Percentiles rank a stretch among this genome's conserved stretches.
phyloP scores from a whole-genome alignment of 2,797 vertebrate genomes.

The Argyrosomus regius region DNA sequence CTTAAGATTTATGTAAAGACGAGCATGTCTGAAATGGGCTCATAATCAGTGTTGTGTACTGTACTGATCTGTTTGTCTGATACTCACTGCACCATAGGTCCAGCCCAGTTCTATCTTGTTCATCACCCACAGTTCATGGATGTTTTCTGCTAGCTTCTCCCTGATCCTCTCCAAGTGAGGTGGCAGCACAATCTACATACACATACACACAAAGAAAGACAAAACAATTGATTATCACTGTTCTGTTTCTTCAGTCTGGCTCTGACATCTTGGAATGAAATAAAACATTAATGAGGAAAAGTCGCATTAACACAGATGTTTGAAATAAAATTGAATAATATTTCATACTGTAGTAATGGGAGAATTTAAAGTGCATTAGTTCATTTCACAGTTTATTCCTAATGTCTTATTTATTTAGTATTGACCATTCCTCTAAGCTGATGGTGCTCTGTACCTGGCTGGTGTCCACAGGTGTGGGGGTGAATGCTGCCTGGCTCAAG shows the following conservation, averaged over 20 bases:
- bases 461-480: slow-evolving; percentile 94
- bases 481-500: slow-evolving; percentile 94
- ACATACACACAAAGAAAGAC: not conserved
- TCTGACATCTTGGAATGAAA: not conserved
- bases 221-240: not conserved
- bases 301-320: not conserved
- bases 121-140: slow-evolving; percentile 98
- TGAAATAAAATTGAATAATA: not conserved
- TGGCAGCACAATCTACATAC: slow-evolving; percentile 90
- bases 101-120: slow-evolving; percentile 98
- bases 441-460: slow-evolving; percentile 87
- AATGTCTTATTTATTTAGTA: not conserved
- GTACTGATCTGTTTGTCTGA: not conserved
- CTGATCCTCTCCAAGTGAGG: slow-evolving; percentile 94
- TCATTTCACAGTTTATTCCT: not conserved
- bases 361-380: not conserved
- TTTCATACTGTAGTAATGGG: not conserved
- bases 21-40: not conserved
- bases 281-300: not conserved
- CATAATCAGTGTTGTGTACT: not conserved
- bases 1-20: not conserved
- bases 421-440: not conserved
- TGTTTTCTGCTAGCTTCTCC: slow-evolving; percentile 97
- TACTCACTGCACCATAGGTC: slow-evolving; percentile 92
- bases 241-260: not conserved